Base-by-base conservation (phyloP, 2,888 invertebrate species). In the Chorisops tibialis region DNA sequence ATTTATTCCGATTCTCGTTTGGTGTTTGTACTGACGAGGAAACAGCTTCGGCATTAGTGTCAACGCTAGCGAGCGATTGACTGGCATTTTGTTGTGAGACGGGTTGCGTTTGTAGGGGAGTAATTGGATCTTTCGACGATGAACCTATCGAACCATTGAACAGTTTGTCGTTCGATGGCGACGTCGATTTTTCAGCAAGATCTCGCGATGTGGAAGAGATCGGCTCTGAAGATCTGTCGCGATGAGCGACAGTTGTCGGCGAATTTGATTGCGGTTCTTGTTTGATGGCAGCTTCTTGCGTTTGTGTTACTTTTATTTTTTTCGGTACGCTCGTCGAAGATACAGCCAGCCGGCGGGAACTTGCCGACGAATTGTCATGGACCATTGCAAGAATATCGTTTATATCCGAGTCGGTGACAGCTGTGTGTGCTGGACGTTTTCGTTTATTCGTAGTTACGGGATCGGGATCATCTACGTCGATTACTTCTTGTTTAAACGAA, bases 361-460 rank as follows among this genome's bases (percentile, higher is more conserved):
- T 22, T n/a, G 24, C 11, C 4, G 54, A 22, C 1, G 54, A 43
- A 9, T 51, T 59, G 21, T 64, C 61, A 59, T 64, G 61, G 1
- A 62, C 62, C n/a, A 62, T 21, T 9, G 59, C 59, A 11, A 64
- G 45, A 24, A 64, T 62, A 49, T 64, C 54, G 43, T 64, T 45
- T 35, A 62, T 64, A 41, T 62, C 59, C 1, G 64, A 64, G 49
- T 64, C 62, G 2, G 64, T 62, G 2, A 64, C 64, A 3, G 56
- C 35, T 21, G 14, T 37, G 6, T 51, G 35, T 18, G 37, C 16
- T 5, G 39, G 30, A 4, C 39, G n/a, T 30, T 41, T 48, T 30
- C 14, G 21, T 43, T 49, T 48, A 9, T 35, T 59, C 2, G 38
- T 51, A 14, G 37, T 37, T 2, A 7, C 14, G 2, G 9, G 11